Evolutionary conservation across 2,888 invertebrate genomes (phyloP), one percentile per base, ranked within the genome.

Genomic region (Perizoma flavofasciatum): DNA sequence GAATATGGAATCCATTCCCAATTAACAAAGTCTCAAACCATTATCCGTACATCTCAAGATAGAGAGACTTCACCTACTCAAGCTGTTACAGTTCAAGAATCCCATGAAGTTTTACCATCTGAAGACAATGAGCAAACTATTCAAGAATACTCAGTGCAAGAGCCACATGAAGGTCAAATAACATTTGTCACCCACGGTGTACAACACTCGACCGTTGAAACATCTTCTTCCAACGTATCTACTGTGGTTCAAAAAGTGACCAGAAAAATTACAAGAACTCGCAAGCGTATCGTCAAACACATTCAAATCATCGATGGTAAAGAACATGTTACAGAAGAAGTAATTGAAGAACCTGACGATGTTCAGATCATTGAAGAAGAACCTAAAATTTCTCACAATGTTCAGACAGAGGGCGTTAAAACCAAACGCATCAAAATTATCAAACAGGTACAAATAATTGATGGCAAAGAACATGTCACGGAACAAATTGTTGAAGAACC

Each of bases 341-440:
- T 97, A 0, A 94, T 97, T 54, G 97, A 97, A 76, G 97, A 97
- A 82, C 97, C 97, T 0, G 97, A 96, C 78, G 95, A 96, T 77
- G 89, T 96, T 5, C 95, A 96, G 83, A 90, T 95, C 5, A 93
- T 95, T 49, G 95, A 95, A 79, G 94, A 96, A 75, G 94, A 94
- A 68, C 88, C 89, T 9, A 76, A 72, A 70, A 59, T 82, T 4
- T 73, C 79, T 11, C 82, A 81, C 52, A 82, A 73, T 48, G 61
- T 79, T 6, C 81, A 82, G 71, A 82, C 83, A 41, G 78, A 83
- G 70, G 86, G 85, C 4, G 61, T 82, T 0, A 84, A 77, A 69
- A 83, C 85, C 0, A 88, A 83, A 75, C 81, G 79, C 6, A 68
- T 88, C 2, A 94, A 94, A 77, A 95, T 96, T 34, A 94, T 96